These are phyloP conservation scores for Spea multiplicata DNA, from an alignment of 2,113 vertebrate species.

Conservation along the genomic window DNA sequence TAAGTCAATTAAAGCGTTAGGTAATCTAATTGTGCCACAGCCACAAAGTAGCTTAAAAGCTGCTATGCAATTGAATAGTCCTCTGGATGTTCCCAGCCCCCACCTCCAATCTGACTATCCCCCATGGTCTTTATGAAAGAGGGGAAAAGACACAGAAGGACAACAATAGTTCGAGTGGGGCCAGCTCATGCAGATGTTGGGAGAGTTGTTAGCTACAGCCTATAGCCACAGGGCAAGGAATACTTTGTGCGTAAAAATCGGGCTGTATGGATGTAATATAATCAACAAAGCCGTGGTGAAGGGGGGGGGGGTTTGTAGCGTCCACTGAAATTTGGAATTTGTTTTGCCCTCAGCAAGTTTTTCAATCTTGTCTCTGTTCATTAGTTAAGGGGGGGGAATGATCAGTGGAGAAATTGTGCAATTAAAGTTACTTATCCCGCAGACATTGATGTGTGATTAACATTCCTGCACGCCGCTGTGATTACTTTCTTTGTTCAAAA, in stretches of 20 bases:
- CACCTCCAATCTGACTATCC: slow-evolving; percentile 54
- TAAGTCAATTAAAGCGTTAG: slow-evolving; percentile 70
- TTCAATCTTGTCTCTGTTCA: slow-evolving; percentile 51
- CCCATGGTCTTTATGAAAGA: slow-evolving; percentile 58
- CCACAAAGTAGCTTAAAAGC: slow-evolving; percentile 66
- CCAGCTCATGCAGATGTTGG: slow-evolving; percentile 38
- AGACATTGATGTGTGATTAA: slow-evolving; percentile 47
- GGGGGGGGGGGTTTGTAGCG: slow-evolving; percentile 9
- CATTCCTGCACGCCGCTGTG: slow-evolving; percentile 47
- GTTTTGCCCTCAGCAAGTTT: slow-evolving; percentile 47
- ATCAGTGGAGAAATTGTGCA: slow-evolving; percentile 45
- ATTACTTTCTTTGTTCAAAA: slow-evolving; percentile 40
- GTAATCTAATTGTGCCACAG: slow-evolving; percentile 62
- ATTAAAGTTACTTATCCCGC: slow-evolving; percentile 50
- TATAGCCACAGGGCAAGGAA: slow-evolving; percentile 41
- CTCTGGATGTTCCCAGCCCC: slow-evolving; percentile 54
- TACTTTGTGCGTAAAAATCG: slow-evolving; percentile 34
- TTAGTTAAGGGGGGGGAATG: slow-evolving; percentile 46
- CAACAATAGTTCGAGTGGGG: slow-evolving; percentile 73
- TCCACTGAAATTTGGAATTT: slow-evolving; percentile 46
- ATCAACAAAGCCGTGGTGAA: slow-evolving; percentile 29
- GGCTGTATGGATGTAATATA: slow-evolving; percentile 43
- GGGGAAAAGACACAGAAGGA: slow-evolving; percentile 61
- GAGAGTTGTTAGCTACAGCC: slow-evolving; percentile 44
- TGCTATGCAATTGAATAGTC: slow-evolving; percentile 64